Conservation (phyloP, 2,113 vertebrate species). For the Axis porcinus region DNA sequence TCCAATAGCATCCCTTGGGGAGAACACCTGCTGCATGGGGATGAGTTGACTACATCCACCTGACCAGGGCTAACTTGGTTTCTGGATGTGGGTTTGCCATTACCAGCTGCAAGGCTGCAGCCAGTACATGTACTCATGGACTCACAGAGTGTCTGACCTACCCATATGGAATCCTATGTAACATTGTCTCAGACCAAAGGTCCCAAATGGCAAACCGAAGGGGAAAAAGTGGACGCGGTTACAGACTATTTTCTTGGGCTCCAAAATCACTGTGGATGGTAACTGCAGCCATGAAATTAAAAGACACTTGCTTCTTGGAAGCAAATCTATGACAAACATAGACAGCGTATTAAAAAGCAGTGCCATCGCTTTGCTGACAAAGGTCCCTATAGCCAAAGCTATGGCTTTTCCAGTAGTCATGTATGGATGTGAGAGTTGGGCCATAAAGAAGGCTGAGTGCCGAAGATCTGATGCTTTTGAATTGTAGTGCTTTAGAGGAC, state of each 20-base stretch:
- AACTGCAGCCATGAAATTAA: neutral
- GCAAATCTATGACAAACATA: neutral
- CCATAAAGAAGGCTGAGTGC: neutral
- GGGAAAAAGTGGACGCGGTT: neutral
- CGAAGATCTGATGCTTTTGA: neutral
- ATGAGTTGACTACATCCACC: neutral
- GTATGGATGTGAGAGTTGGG: neutral
- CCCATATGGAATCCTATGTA: neutral
- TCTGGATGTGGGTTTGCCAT: neutral
- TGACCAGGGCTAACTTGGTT: neutral
- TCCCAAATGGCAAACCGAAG: neutral
- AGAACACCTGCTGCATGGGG: neutral
- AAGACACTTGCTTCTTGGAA: neutral
- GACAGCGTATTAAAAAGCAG: neutral
- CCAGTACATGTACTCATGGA: neutral
- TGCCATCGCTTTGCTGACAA: neutral
- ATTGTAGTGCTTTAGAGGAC: neutral
- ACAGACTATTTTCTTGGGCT: neutral
- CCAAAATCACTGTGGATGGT: neutral
- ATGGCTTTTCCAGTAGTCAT: neutral
- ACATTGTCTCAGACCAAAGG: neutral
- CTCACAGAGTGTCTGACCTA: neutral
- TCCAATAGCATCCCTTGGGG: neutral
- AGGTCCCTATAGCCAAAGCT: neutral
- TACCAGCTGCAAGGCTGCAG: neutral